These are phyloP conservation scores for Malacoraja senta DNA, from an alignment of 2,797 vertebrate genomes.

Conservation along the genomic window DNA sequence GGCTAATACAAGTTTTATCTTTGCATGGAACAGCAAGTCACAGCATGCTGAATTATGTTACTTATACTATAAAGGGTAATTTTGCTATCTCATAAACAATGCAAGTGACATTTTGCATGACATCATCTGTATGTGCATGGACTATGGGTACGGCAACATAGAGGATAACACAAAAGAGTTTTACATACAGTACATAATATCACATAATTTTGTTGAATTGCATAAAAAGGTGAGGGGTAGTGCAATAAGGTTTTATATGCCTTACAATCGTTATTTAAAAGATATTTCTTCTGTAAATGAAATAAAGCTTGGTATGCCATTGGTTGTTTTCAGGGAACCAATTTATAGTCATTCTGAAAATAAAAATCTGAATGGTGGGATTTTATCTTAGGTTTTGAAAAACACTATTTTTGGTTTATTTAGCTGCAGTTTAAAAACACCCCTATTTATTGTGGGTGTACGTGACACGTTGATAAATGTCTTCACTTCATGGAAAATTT, in stretches of 20 bases:
- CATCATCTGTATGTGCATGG: neutral
- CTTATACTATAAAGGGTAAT: constrained; percentile 12
- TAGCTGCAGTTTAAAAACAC: constrained; percentile 13
- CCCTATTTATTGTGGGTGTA: neutral
- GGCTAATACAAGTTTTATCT: neutral
- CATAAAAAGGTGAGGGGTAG: neutral
- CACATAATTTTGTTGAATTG: neutral
- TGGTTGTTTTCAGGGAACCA: neutral
- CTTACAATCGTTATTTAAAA: no score
- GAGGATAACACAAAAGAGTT: neutral
- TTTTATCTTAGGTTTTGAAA: neutral
- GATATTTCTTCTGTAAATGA: neutral
- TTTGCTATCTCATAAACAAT: constrained; percentile 13
- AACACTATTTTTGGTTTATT: neutral
- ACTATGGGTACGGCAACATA: neutral
- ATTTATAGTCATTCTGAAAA: neutral
- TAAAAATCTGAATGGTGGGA: neutral
- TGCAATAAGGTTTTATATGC: neutral
- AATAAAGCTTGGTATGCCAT: neutral
- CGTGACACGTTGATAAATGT: neutral
- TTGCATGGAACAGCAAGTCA: neutral
- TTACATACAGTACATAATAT: neutral
- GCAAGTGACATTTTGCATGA: neutral
- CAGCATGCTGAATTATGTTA: constrained; percentile 4
- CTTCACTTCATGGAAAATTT: neutral